phyloP scores from a whole-genome alignment of 1,140 invertebrate species.

The Zelostemma sp. region DNA sequence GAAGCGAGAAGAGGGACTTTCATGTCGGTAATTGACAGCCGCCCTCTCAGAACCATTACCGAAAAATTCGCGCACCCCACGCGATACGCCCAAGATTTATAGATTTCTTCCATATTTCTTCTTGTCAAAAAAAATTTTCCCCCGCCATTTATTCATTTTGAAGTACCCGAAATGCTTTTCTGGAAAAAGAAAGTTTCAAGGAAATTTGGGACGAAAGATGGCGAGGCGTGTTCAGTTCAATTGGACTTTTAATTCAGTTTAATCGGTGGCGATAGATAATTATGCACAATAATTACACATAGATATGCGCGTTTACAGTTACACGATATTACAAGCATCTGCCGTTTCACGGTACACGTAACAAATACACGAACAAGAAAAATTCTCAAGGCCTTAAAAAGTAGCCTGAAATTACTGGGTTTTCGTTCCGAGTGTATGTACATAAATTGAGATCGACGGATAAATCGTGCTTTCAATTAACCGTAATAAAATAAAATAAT shows the following conservation, averaged over 20 bases:
- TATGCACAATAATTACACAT: constrained; percentile 44
- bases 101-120: background rate
- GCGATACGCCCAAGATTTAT: background rate
- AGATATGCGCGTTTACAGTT: constrained; percentile 38
- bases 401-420: too few species aligned
- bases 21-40: constrained; percentile 2
- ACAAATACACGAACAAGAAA: background rate
- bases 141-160: too few species aligned
- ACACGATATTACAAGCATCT: constrained; percentile 15
- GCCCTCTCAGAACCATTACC: constrained; percentile 7
- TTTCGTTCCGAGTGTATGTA: constrained; percentile 26
- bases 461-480: constrained; percentile 15
- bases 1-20: constrained; percentile 2
- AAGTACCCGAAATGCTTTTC: too few species aligned
- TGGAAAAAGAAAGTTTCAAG: too few species aligned
- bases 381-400: too few species aligned
- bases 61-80: background rate
- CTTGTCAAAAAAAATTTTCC: background rate
- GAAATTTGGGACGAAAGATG: constrained; percentile 1
- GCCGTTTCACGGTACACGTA: background rate
- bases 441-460: constrained; percentile 44
- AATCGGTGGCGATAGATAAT: constrained; percentile 41
- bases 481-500: constrained; percentile 16
- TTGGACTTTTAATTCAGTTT: constrained; percentile 35
- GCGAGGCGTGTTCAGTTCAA: background rate